phyloP scores from a whole-genome alignment of 23 tunicate genomes.

The Ciona savignyi region DNA sequence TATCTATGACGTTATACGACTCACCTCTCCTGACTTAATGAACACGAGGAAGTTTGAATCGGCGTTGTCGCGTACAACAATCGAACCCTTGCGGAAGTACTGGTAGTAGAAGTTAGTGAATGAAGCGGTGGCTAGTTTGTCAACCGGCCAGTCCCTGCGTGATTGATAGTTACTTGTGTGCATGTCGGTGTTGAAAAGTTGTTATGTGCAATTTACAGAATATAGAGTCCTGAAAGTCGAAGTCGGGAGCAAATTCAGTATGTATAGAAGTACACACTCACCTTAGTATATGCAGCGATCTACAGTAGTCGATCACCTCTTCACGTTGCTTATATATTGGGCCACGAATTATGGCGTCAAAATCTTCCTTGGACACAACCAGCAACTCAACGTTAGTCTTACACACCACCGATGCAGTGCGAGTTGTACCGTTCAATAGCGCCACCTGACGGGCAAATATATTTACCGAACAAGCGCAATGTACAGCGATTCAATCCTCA shows the following conservation, averaged over 20 bases:
- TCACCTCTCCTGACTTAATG: slow-evolving; percentile 70
- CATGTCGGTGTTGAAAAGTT: no score
- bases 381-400: slow-evolving; percentile 60
- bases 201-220: no score
- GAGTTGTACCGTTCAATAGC: slow-evolving; percentile 47
- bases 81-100: slow-evolving; percentile 38
- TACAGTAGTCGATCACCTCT: slow-evolving; percentile 23
- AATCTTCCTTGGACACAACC: slow-evolving; percentile 61
- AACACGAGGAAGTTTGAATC: slow-evolving; percentile 49
- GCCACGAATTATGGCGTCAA: slow-evolving; percentile 53
- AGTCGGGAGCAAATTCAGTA: no score
- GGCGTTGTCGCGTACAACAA: slow-evolving; percentile 30
- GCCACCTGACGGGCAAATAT: slow-evolving; percentile 32
- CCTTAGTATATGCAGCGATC: neutral
- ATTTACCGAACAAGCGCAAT: neutral
- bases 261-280: neutral
- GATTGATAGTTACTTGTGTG: no score
- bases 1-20: no score
- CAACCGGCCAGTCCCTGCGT: slow-evolving; percentile 61
- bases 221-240: no score
- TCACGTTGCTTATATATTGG: slow-evolving; percentile 72
- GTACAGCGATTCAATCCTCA: neutral
- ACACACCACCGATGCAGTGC: slow-evolving; percentile 78
- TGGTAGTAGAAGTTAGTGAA: slow-evolving; percentile 55
- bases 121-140: slow-evolving; percentile 33